Evolutionary conservation across 2,888 invertebrate species (phyloP), one percentile per base, ranked within the genome.

Genomic region (Apotomis betuletana): DNA sequence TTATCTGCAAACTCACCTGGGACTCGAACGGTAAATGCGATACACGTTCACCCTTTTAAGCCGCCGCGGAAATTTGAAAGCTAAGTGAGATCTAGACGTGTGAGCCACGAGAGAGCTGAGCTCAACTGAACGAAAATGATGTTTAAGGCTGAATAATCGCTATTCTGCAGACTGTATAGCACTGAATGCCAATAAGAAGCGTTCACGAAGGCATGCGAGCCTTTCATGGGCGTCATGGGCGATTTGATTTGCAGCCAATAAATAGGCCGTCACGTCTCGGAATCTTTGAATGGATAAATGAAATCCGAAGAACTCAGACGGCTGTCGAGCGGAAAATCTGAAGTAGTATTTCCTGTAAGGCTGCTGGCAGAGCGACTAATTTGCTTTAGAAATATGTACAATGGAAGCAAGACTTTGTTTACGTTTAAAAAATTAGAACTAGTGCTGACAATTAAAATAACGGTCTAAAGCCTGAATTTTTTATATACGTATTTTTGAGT

Each of bases 191-290:
- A 71, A 75, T 85, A 81, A 84, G 85, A 77, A 80, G 74, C 80
- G 79, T 75, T 76, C 85, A 81, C 84, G 85, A 75, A 76, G 80
- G 83, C 80, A 85, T 83, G 85, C 79, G 70, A 76, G 76, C 81
- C 81, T 83, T 87, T 84, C 78, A 80, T 75, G 61, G 75, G 74
- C 75, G 78, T 77, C 75, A 72, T 75, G 76, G 79, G 75, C 77
- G 75, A 77, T 83, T 87, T 85, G 87, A 89, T 88, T 86, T 82
- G 80, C 82, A 80, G 80, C 83, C 83, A 85, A 85, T 87, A 83
- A 81, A 76, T 75, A 68, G 68, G 52, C 49, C 59, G 72, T 72
- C 72, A 63, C 72, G 72, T 72, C 62, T 59, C 36, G 46, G 27
- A 46, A 63, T 49, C 67, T 54, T 54, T 63, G 68, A 68, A 72